phyloP scores from a whole-genome alignment of 2,888 invertebrate species.

The Andrena camellia region DNA sequence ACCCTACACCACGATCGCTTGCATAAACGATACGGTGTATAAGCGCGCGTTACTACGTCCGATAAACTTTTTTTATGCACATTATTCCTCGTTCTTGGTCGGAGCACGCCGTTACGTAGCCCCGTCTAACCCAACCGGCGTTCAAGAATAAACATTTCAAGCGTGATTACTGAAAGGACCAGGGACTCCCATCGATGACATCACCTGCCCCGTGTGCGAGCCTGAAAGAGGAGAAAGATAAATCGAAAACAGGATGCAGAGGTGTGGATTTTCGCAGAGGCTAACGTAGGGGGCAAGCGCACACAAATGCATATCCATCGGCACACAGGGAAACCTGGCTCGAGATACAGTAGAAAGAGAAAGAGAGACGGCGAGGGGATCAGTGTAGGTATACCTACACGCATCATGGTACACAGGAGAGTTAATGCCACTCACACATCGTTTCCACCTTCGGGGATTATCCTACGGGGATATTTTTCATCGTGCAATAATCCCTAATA shows the following conservation, averaged over 20 bases:
- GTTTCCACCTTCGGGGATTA: slow-evolving; percentile 81
- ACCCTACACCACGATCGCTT: no score
- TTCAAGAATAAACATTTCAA: slow-evolving; percentile 35
- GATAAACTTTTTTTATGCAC: not conserved
- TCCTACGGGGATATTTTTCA: slow-evolving; percentile 84
- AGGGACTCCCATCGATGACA: slow-evolving; percentile 53
- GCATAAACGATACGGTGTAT: not conserved
- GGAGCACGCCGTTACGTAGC: not conserved
- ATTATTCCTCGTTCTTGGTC: not conserved
- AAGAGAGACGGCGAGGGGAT: slow-evolving; percentile 71
- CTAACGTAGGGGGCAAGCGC: slow-evolving; percentile 48
- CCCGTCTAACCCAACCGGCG: not conserved
- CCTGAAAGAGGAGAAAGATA: slow-evolving; percentile 76
- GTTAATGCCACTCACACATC: slow-evolving; percentile 82
- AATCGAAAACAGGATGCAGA: slow-evolving; percentile 78
- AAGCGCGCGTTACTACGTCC: not conserved
- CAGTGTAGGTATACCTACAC: slow-evolving; percentile 66
- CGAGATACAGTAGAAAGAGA: slow-evolving; percentile 41
- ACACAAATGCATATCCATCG: slow-evolving; percentile 15
- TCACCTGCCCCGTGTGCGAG: slow-evolving; percentile 65
- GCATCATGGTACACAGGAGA: slow-evolving; percentile 66
- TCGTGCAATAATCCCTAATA: slow-evolving; percentile 85
- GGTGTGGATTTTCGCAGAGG: slow-evolving; percentile 76
- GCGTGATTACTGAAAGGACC: slow-evolving; percentile 47
- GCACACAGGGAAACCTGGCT: slow-evolving; percentile 24